Evolutionary conservation across 2,113 vertebrate genomes (phyloP), one percentile per base, ranked within the genome.

Genomic region (Oncorhynchus mykiss): DNA sequence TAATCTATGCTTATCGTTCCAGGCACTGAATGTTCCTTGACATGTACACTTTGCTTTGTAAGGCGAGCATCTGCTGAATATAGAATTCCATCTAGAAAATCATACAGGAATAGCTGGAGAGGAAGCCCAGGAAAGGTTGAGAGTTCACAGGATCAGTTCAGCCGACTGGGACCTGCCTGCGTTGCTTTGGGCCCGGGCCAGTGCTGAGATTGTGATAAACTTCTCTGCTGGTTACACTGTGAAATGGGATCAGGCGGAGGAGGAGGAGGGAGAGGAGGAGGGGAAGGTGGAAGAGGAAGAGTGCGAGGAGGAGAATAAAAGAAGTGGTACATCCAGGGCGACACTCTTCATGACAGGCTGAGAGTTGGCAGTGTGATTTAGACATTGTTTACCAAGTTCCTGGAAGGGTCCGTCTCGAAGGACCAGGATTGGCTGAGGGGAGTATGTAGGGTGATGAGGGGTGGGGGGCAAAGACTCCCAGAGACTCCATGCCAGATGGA

Each of bases 241-340:
- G 87, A 90, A 91, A 91, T 80, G 81, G 84, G 89, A 90, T 91
- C 87, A 87, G 85, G 31, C 86, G 72, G 72, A 85, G 77, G 81
- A 85, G 77, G 81, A 75, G 87, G 82, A 86, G 76, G 82, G 79
- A 81, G 84, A 80, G 79, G 80, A 73, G 73, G 77, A 31, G 77
- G 76, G 78, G 18, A 22, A 74, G 71, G 82, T 79, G 82, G 85
- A 80, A 78, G 80, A 73, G 73, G 67, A 49, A 71, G 77, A 27
- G 77, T 74, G 78, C 6, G 70, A 84, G 74, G 81, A 74, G 87
- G 81, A 86, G 76, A 82, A 80, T 80, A 84, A 79, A 79, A 80
- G 67, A 25, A 54, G 16, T 22, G 57, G 71, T 5, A 7, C 64
- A 12, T 1, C 49, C 8, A n/a, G 20, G 6, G 2, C 71, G 72